Percentiles rank a stretch among this genome's conserved stretches.
Evolutionary conservation across 2,888 invertebrate genomes (phyloP).

Genomic region (Caenorhabditis drosophilae): DNA sequence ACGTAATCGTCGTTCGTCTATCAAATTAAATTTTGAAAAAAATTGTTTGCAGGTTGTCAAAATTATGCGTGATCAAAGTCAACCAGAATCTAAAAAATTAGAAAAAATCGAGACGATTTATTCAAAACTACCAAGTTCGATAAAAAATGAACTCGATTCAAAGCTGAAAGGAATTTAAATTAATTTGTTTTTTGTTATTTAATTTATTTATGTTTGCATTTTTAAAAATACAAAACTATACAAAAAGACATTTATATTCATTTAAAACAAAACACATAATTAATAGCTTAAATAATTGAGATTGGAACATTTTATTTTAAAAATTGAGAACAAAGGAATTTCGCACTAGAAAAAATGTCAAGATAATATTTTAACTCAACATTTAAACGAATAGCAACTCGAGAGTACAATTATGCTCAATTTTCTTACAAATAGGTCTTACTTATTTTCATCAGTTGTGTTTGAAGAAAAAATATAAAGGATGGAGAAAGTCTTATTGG

Average conservation of each 20-base stretch:
- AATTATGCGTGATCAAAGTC: conserved; percentile 45
- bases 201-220: conserved; percentile 9
- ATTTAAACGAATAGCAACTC: too few species aligned
- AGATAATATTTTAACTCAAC: too few species aligned
- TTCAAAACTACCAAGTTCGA: conserved; percentile 36
- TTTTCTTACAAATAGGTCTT: neutral
- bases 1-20: conserved; percentile 19
- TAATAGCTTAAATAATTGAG: too few species aligned
- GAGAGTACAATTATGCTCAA: too few species aligned
- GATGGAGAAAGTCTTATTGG: neutral
- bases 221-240: conserved; percentile 22
- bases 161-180: conserved; percentile 32
- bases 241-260: conserved; percentile 15
- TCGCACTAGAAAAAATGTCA: too few species aligned
- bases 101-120: conserved; percentile 48
- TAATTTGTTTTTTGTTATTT: conserved; percentile 8
- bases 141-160: conserved; percentile 50
- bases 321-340: too few species aligned
- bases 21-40: neutral
- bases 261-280: too few species aligned
- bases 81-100: conserved; percentile 39
- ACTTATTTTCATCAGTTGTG: neutral
- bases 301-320: neutral
- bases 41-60: conserved; percentile 39
- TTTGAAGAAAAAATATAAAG: too few species aligned